Evolutionary conservation across 2,113 vertebrate genomes (phyloP).

Genomic region (Lanius collurio): DNA sequence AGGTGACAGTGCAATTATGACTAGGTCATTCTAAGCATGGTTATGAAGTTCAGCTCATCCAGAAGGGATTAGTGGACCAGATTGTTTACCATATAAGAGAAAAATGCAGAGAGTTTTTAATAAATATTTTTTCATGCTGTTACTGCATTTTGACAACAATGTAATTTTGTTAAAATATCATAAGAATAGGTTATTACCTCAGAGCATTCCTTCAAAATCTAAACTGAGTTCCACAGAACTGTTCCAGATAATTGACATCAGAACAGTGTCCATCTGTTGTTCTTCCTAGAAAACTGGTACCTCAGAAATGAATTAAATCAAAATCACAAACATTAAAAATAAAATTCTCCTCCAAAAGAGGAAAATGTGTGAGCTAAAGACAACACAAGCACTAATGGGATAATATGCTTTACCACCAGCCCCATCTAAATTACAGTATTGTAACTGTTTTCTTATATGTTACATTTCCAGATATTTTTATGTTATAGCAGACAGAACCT

Average conservation of each 20-base stretch:
- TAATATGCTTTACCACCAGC: not conserved
- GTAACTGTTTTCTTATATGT: not conserved
- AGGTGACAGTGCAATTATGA: not conserved
- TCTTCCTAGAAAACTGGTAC: not conserved
- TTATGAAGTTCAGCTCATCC: not conserved
- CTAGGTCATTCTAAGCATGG: not conserved
- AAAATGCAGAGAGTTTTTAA: conserved; percentile 63
- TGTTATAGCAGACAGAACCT: not conserved
- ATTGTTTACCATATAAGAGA: conserved; percentile 35
- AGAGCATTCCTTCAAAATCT: conserved; percentile 12
- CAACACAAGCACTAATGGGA: not conserved
- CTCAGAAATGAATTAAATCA: not conserved
- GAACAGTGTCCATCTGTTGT: not conserved
- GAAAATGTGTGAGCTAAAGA: not conserved
- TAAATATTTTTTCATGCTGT: conserved; percentile 64
- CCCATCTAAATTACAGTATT: not conserved
- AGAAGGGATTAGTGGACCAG: conserved; percentile 24
- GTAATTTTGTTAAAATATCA: not conserved
- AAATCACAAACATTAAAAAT: not conserved
- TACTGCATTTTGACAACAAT: conserved; percentile 16
- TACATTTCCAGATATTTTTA: not conserved
- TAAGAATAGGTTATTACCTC: conserved; percentile 12
- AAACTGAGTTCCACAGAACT: not conserved
- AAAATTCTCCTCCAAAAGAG: not conserved
- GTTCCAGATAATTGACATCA: not conserved